Evolutionary conservation across 2,113 vertebrate species (phyloP).

Genomic region (Pimephales promelas): DNA sequence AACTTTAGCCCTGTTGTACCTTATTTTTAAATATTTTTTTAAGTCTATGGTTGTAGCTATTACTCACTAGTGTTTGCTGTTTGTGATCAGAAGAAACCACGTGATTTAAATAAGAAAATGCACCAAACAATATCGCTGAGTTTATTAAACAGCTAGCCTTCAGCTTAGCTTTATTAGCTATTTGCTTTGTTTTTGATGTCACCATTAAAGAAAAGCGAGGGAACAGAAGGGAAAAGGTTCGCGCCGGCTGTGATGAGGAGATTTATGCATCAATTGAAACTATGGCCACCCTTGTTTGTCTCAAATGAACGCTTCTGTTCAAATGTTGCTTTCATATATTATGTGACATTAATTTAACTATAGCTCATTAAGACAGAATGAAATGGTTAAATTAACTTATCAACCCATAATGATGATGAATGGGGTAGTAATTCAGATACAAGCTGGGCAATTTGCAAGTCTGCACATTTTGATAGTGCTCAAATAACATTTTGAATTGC

Average conservation of each 20-base stretch:
- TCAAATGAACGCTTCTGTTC: slow-evolving; percentile 99
- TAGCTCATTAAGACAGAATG: slow-evolving; percentile 99
- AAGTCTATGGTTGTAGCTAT: too few species aligned
- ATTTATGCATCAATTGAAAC: slow-evolving; percentile 97
- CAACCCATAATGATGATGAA: slow-evolving; percentile 99
- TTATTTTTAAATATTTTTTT: too few species aligned
- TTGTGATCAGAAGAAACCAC: not conserved
- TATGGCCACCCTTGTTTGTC: slow-evolving; percentile 94
- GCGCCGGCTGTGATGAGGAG: slow-evolving; percentile 91
- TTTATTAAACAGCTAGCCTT: not conserved
- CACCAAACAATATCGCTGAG: too few species aligned
- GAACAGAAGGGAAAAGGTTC: slow-evolving; percentile 67
- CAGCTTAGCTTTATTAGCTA: slow-evolving; percentile 17
- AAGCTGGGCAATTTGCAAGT: slow-evolving; percentile 99
- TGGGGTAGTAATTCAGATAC: slow-evolving; percentile 99
- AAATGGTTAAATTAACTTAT: slow-evolving; percentile 99
- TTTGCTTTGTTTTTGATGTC: slow-evolving; percentile 4
- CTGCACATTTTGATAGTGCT: slow-evolving; percentile 99
- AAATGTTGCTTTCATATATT: slow-evolving; percentile 99
- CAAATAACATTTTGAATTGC: slow-evolving; percentile 99
- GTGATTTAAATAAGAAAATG: too few species aligned
- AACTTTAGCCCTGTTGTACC: too few species aligned
- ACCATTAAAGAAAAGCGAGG: slow-evolving; percentile 9
- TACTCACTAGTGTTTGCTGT: not conserved
- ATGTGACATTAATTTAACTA: slow-evolving; percentile 99